Percentiles rank a stretch among this genome's conserved stretches.
phyloP scores from a whole-genome alignment of 2,113 vertebrate genomes.

The Beaufortia kweichowensis region DNA sequence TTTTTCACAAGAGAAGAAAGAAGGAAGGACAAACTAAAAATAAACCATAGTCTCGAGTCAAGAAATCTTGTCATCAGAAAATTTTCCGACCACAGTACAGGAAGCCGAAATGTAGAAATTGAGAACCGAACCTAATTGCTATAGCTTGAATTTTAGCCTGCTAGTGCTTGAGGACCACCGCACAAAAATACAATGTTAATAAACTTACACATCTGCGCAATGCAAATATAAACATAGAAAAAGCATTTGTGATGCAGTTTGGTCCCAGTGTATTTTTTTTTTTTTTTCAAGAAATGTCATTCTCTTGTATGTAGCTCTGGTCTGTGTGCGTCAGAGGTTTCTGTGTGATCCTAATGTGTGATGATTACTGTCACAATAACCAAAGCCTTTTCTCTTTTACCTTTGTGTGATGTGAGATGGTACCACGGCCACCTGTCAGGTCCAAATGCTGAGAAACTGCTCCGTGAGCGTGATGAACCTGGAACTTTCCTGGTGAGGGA shows the following conservation, averaged over 20 bases:
- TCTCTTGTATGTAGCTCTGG: not conserved
- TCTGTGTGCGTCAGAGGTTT: not conserved
- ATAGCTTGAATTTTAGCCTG: constrained; percentile 35
- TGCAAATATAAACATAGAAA: not conserved
- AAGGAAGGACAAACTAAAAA: constrained; percentile 68
- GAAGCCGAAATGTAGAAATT: constrained; percentile 78
- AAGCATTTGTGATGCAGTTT: not conserved
- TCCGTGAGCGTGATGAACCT: constrained; percentile 77
- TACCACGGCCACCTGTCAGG: constrained; percentile 95
- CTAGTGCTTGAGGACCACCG: not conserved
- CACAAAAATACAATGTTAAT: not conserved
- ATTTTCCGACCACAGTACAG: constrained; percentile 80
- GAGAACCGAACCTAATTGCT: constrained; percentile 75
- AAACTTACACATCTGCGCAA: not conserved
- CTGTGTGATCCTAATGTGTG: not conserved
- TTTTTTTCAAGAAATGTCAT: not conserved
- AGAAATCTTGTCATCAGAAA: constrained; percentile 77
- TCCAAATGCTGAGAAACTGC: constrained; percentile 84
- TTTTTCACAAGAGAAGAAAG: constrained; percentile 34
- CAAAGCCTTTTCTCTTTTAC: not conserved
- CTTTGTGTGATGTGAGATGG: constrained; percentile 76
- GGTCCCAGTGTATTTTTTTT: not conserved
- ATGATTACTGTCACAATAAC: not conserved
- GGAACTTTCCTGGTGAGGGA: constrained; percentile 93
- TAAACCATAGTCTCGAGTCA: constrained; percentile 71